Conservation (phyloP, 2,797 vertebrate species). For the Anableps anableps region DNA sequence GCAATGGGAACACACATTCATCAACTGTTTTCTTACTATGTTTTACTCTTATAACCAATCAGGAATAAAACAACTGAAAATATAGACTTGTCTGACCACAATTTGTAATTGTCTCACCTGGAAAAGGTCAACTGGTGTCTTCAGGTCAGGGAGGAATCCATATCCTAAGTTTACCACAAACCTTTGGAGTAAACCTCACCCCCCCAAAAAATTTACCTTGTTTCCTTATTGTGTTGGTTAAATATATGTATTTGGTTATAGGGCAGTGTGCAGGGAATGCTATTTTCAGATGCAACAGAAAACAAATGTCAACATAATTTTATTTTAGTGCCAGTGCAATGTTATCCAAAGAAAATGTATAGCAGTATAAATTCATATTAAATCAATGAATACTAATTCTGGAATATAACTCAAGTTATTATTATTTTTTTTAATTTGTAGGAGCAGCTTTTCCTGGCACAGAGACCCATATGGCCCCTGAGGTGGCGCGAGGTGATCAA, state of each 20-base stretch:
- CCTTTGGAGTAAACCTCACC: neutral
- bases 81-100: neutral
- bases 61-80: neutral
- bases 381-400: neutral
- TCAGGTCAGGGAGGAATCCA: neutral
- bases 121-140: neutral
- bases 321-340: neutral
- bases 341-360: neutral
- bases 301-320: neutral
- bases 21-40: neutral
- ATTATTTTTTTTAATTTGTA: conserved; percentile 7
- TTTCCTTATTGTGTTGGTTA: neutral
- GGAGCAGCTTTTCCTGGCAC: conserved; percentile 82
- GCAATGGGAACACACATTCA: neutral
- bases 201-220: neutral
- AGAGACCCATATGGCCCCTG: conserved; percentile 97
- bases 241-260: neutral
- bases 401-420: neutral
- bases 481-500: conserved; percentile 87
- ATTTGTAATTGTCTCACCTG: neutral
- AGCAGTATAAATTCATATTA: neutral
- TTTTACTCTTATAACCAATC: neutral
- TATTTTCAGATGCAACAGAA: neutral
- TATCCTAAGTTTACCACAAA: neutral
- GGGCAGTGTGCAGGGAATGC: neutral